Evolutionary conservation across 2,113 vertebrate species (phyloP).

Genomic region (Paramormyrops kingsleyae): DNA sequence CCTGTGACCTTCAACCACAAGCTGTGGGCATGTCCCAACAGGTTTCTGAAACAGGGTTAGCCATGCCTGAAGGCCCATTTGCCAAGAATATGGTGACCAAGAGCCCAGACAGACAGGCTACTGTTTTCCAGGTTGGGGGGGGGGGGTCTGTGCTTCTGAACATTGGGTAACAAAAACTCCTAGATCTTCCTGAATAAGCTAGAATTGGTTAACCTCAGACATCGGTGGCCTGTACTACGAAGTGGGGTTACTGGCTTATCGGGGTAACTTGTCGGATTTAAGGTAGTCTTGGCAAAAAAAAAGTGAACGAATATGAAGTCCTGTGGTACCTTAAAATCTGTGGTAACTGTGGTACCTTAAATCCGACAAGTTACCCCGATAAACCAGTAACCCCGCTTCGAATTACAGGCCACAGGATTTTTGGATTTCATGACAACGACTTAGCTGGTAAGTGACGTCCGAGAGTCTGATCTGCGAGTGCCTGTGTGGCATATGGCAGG

Average conservation of each 20-base stretch:
- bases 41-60: background rate
- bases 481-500: background rate
- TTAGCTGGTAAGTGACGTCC: background rate
- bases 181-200: background rate
- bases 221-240: background rate
- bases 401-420: background rate
- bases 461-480: background rate
- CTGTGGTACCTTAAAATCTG: too few species aligned
- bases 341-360: too few species aligned
- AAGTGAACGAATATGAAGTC: too few species aligned
- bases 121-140: background rate
- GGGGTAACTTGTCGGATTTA: too few species aligned
- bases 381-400: too few species aligned
- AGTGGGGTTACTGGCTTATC: too few species aligned
- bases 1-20: background rate
- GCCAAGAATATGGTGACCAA: background rate
- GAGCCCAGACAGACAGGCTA: constrained; percentile 28
- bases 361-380: too few species aligned
- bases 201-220: background rate
- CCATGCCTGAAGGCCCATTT: constrained; percentile 39
- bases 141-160: background rate
- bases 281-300: too few species aligned
- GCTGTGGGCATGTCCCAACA: background rate
- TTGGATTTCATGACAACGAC: background rate
- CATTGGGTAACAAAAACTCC: background rate